phyloP scores from a whole-genome alignment of 2,797 vertebrate genomes.

The Diglossa cyanea region DNA sequence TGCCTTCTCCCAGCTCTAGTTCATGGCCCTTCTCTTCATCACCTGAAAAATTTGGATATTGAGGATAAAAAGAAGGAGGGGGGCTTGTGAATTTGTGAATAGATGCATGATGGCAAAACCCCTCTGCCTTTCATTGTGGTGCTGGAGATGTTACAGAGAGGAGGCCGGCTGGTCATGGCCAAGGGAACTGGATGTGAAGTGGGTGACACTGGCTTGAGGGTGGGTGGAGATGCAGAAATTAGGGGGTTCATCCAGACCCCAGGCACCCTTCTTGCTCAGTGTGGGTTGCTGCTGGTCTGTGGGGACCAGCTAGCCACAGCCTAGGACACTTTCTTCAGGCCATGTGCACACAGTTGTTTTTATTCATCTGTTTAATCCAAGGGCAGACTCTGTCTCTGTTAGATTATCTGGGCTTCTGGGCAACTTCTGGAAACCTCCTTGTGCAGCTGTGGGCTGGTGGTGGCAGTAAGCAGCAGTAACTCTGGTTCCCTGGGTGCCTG shows the following conservation, averaged over 20 bases:
- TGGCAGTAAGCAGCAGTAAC: neutral
- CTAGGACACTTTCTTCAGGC: neutral
- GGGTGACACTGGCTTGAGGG: neutral
- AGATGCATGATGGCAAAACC: rapidly evolving
- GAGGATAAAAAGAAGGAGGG: neutral
- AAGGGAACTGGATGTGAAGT: neutral
- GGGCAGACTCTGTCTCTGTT: neutral
- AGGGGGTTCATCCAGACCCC: neutral
- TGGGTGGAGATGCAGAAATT: neutral
- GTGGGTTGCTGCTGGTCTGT: neutral
- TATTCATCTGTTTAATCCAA: neutral
- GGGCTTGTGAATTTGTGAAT: neutral
- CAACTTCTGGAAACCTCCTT: neutral
- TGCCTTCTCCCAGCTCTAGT: neutral
- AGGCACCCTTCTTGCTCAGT: neutral
- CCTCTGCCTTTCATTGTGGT: neutral
- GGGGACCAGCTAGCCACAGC: neutral
- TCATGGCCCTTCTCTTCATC: neutral
- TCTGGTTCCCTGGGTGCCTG: neutral
- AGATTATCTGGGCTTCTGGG: neutral
- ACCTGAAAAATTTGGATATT: neutral
- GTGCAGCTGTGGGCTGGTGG: neutral
- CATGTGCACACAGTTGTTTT: neutral
- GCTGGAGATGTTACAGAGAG: neutral
- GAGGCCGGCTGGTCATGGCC: neutral